phyloP scores from a whole-genome alignment of 2,888 invertebrate species.

The Diaprepes abbreviatus region DNA sequence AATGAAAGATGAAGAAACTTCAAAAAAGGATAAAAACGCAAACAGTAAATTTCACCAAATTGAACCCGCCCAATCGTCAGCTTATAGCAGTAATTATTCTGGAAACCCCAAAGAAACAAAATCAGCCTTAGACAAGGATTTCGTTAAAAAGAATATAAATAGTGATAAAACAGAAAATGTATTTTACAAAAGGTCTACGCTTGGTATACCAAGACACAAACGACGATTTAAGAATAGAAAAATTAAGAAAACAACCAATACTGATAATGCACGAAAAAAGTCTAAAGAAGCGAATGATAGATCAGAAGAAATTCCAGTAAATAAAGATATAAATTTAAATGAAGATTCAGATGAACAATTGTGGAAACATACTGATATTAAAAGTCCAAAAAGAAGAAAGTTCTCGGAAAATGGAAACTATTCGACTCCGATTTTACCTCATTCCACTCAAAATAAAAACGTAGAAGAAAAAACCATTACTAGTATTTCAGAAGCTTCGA shows the following conservation, averaged over 20 bases:
- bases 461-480: slow-evolving; percentile 17
- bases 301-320: not conserved
- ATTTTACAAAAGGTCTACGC: not conserved
- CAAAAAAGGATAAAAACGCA: not conserved
- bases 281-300: not conserved
- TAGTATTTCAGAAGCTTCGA: slow-evolving; percentile 36
- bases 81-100: not conserved
- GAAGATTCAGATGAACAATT: not conserved
- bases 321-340: not conserved
- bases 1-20: not conserved
- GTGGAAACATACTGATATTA: not conserved
- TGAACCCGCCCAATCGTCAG: not conserved
- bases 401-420: not conserved
- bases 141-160: too few species aligned
- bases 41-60: too few species aligned
- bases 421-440: not conserved
- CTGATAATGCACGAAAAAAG: not conserved
- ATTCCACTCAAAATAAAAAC: not conserved
- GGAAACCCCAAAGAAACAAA: not conserved
- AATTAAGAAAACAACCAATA: not conserved
- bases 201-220: not conserved
- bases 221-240: not conserved
- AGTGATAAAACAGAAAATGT: not conserved
- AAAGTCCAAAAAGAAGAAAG: not conserved
- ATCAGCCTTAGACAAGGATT: not conserved